Evolutionary conservation across 2,888 invertebrate genomes (phyloP), one percentile per base, ranked within the genome.

Genomic region (Hyppa rectilinea): DNA sequence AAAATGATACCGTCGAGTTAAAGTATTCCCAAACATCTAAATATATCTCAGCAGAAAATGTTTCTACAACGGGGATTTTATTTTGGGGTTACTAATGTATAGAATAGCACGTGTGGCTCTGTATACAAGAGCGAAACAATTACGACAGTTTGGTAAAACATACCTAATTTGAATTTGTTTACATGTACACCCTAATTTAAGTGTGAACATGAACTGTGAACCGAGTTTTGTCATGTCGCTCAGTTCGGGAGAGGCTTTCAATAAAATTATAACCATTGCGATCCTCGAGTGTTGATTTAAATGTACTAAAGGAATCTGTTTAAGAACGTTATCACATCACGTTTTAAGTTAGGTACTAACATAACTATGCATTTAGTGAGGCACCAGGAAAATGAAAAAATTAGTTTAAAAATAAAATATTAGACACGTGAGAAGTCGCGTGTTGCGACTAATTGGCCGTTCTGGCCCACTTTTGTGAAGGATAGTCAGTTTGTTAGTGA

Each of bases 31-130:
- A 74, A 70, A 62, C 61, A 76, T 71, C 80, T 78, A 84, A 86
- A 77, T 86, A 70, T 82, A 80, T 63, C 71, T 55, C 63, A 53
- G 65, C 66, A 71, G 71, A 78, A 65, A 72, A 83, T 68, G 76
- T 72, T 68, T 83, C 84, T 76, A 74, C 82, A 75, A 73, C 67
- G 74, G 74, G 63, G 69, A 63, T 80, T 81, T 78, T 81, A 71
- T 81, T 84, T 72, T 78, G 64, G 61, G 52, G 53, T 40, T 47
- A 45, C 45, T 45, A 78, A 78, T 78, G 71, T 72, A 78, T 55
- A 80, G 49, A 52, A 29, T 71, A 68, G 26, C 68, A 75, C 67
- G 60, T 52, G 80, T 52, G 62, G 63, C 31, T 49, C 64, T 47
- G 55, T 83, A 74, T 80, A 68, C 80, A 68, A 75, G 75, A 67